phyloP scores from a whole-genome alignment of 2,888 invertebrate genomes.

The Glaucopsyche alexis region DNA sequence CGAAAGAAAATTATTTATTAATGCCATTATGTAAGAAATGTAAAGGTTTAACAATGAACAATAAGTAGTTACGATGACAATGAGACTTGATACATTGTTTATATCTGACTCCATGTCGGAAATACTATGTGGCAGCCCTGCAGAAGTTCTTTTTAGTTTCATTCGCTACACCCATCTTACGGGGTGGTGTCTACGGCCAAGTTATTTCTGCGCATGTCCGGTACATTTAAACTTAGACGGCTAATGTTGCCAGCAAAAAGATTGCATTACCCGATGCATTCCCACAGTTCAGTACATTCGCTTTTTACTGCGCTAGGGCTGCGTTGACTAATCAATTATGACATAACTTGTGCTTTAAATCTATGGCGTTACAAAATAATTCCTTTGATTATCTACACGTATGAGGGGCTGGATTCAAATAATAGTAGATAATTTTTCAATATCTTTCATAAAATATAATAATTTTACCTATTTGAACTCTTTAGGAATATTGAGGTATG shows the following conservation, averaged over 20 bases:
- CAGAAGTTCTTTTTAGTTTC: conserved; percentile 42
- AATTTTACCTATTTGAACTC: too few species aligned
- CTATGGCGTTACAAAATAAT: too few species aligned
- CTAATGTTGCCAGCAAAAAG: conserved; percentile 62
- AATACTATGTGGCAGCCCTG: conserved; percentile 17
- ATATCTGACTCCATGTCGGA: background rate
- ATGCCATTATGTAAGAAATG: background rate
- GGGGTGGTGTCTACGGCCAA: conserved; percentile 43
- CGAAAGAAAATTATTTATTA: background rate
- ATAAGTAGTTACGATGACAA: background rate
- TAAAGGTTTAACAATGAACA: conserved; percentile 5
- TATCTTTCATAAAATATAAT: too few species aligned
- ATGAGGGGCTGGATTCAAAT: too few species aligned
- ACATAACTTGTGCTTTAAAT: background rate
- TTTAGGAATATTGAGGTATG: too few species aligned
- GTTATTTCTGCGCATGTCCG: conserved; percentile 46
- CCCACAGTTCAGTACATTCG: conserved; percentile 57
- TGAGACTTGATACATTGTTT: background rate
- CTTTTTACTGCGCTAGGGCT: conserved; percentile 54
- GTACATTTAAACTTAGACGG: conserved; percentile 48
- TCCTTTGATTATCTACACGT: too few species aligned
- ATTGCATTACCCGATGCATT: conserved; percentile 65
- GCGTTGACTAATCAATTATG: conserved; percentile 15
- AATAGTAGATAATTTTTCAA: too few species aligned
- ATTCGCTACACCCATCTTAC: conserved; percentile 44